phyloP scores from a whole-genome alignment of 2,888 invertebrate genomes.

The Melipona bicolor region DNA sequence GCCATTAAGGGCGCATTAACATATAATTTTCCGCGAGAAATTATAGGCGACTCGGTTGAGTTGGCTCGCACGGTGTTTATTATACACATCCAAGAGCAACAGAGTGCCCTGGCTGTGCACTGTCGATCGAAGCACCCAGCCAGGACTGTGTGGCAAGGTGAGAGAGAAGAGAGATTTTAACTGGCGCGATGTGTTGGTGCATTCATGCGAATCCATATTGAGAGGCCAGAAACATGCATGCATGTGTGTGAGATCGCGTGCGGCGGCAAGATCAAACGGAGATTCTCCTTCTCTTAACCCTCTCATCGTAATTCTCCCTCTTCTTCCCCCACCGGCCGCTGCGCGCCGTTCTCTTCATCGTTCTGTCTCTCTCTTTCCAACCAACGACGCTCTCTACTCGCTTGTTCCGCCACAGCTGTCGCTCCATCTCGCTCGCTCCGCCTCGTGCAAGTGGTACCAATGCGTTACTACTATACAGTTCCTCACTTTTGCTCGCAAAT shows the following conservation, averaged over 20 bases:
- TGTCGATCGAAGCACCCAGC: slow-evolving; percentile 49
- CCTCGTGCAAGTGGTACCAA: slow-evolving; percentile 53
- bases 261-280: slow-evolving; percentile 82
- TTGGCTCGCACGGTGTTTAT: slow-evolving; percentile 77
- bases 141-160: slow-evolving; percentile 30
- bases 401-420: slow-evolving; percentile 18
- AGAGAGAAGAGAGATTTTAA: slow-evolving; percentile 70
- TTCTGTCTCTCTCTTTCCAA: neutral
- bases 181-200: slow-evolving; percentile 73
- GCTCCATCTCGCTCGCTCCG: slow-evolving; percentile 10
- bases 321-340: slow-evolving; percentile 26
- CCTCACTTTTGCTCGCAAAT: slow-evolving; percentile 65
- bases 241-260: slow-evolving; percentile 81
- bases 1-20: slow-evolving; percentile 79
- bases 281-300: slow-evolving; percentile 62
- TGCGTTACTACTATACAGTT: slow-evolving; percentile 57
- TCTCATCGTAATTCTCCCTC: slow-evolving; percentile 59
- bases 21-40: slow-evolving; percentile 80
- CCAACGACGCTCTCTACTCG: neutral
- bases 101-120: slow-evolving; percentile 54
- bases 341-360: neutral
- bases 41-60: slow-evolving; percentile 79
- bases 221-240: slow-evolving; percentile 64
- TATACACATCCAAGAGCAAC: slow-evolving; percentile 72
- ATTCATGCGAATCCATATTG: slow-evolving; percentile 75